Evolutionary conservation across 1,140 invertebrate genomes (phyloP), one percentile per base, ranked within the genome.

Genomic region (Periplaneta americana): DNA sequence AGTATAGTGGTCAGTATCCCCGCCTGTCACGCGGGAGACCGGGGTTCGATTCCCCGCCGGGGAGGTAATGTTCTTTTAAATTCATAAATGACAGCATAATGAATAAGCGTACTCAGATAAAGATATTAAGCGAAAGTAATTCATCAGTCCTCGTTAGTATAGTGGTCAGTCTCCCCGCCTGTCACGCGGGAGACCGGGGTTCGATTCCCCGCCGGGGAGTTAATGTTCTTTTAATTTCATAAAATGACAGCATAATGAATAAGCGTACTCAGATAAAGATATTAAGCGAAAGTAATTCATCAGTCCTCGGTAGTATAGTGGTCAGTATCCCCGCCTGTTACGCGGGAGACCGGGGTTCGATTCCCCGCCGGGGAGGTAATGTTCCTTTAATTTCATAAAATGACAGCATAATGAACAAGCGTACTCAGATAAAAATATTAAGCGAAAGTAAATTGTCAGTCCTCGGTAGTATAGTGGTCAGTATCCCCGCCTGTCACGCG

Each of bases 21-120:
- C 80, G 80, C 80, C 80, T 81, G 80, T 81, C 80, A 81, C 80
- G 80, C 80, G 80, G 80, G 80, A 81, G 80, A 81, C 80, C 80
- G 80, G 80, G 80, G 80, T 81, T 81, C 80, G 80, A 81, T 81
- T 81, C 80, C 80, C 80, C 80, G 39, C 80, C 80, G 80, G 80
- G 80, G 80, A 81, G 80, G 78, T 75, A 28, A 57, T 4, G 17
- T 57, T 57, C n/a, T 57, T 2, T 2, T 57, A 4, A 57, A 2
- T n/a, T n/a, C n/a, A n/a, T n/a, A n/a, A n/a, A n/a, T n/a, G n/a
- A n/a, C n/a, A n/a, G n/a, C n/a, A n/a, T n/a, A n/a, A n/a, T n/a
- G n/a, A n/a, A n/a, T n/a, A n/a, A n/a, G n/a, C n/a, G n/a, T n/a
- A n/a, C n/a, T n/a, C n/a, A n/a, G n/a, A n/a, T n/a, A n/a, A n/a